phyloP scores from a whole-genome alignment of 1,140 invertebrate genomes.

The Sycophaga agraensis region DNA sequence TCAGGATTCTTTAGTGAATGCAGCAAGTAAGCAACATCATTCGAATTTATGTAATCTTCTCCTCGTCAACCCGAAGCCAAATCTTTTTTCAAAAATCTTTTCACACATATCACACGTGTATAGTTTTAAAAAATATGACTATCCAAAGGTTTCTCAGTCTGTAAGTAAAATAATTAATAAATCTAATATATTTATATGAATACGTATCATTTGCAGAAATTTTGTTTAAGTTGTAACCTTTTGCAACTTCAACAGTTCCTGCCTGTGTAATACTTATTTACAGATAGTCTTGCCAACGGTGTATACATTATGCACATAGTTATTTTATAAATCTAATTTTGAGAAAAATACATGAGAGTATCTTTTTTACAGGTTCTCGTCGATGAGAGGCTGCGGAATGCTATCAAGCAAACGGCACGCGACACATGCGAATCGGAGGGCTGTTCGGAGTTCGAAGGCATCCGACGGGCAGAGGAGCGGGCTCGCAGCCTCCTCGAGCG shows the following conservation, averaged over 20 bases:
- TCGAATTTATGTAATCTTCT: slow-evolving; percentile 66
- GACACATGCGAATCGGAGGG: slow-evolving; percentile 53
- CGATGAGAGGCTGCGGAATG: slow-evolving; percentile 69
- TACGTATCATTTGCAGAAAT: too few species aligned
- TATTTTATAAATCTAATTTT: too few species aligned
- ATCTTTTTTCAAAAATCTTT: slow-evolving; percentile 63
- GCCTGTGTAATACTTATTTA: too few species aligned
- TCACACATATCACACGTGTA: slow-evolving; percentile 64
- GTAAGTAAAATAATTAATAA: slow-evolving; percentile 49
- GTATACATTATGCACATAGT: too few species aligned
- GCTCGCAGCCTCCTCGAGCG: slow-evolving; percentile 68
- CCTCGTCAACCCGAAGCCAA: slow-evolving; percentile 60
- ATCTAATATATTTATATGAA: not conserved
- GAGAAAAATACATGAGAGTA: not conserved
- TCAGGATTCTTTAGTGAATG: slow-evolving; percentile 65
- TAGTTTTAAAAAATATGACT: slow-evolving; percentile 63
- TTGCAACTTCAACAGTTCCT: too few species aligned
- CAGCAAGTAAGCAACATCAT: slow-evolving; percentile 52
- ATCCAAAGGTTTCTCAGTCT: slow-evolving; percentile 64
- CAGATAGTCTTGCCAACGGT: too few species aligned
- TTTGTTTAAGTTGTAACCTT: too few species aligned
- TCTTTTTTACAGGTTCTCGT: slow-evolving; percentile 68
- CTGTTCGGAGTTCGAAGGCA: slow-evolving; percentile 54
- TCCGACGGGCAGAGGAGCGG: slow-evolving; percentile 62
- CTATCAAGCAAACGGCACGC: slow-evolving; percentile 65